Conservation (phyloP, 2,113 vertebrate species). For the Fregetta grallaria region DNA sequence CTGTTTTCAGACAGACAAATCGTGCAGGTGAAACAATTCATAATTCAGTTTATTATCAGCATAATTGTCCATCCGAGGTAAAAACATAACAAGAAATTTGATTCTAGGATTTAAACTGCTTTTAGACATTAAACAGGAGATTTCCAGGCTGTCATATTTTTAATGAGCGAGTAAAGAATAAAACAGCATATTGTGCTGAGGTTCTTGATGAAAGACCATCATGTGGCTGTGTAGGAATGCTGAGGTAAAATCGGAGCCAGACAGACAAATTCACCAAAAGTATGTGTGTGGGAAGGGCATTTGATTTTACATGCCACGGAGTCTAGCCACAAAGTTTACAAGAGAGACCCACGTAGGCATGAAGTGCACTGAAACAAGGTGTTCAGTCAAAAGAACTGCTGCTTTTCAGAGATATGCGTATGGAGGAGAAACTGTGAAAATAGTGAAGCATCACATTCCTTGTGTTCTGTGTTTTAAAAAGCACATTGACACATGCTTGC, state of each 20-base stretch:
- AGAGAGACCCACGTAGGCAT: neutral
- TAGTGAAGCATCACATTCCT: neutral
- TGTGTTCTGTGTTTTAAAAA: neutral
- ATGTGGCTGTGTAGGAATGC: constrained; percentile 17
- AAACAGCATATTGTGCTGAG: neutral
- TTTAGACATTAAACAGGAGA: neutral
- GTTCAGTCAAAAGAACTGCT: neutral
- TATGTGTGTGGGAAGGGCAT: neutral
- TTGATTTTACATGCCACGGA: neutral
- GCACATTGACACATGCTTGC: neutral
- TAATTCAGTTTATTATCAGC: neutral
- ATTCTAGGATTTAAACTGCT: neutral
- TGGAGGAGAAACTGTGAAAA: neutral
- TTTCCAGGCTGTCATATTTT: neutral
- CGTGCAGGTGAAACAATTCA: neutral
- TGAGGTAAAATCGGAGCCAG: constrained; percentile 46
- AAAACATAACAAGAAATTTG: neutral
- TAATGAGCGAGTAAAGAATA: neutral
- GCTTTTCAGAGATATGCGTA: neutral
- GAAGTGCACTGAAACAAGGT: neutral
- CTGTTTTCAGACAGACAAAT: neutral
- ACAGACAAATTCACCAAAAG: neutral
- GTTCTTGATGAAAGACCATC: neutral
- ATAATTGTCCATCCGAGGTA: neutral
- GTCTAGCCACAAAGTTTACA: neutral